Base-by-base conservation (phyloP, 2,888 invertebrate genomes). In the Chaitophorus viminalis region DNA sequence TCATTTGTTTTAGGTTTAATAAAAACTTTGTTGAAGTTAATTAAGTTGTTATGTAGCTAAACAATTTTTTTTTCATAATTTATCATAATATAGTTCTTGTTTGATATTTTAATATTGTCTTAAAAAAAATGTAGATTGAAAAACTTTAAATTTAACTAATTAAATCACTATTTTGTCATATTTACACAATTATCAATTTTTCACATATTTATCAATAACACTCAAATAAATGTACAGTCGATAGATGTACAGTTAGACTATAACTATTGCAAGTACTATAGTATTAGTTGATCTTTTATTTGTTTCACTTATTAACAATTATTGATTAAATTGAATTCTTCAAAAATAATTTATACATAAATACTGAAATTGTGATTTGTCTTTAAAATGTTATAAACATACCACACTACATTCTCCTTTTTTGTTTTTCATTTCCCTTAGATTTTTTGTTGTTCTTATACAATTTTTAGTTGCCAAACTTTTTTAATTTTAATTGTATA, bases 401-500 rank as follows among this genome's bases (percentile, higher is more conserved):
- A 39, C 39, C 11, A 39, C 65, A 84, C 14, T 83, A 60, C 60
- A 76, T 31, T 39, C 36, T 3, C 21, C 18, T 17, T 68, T 65
- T 29, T 52, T 21, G 39, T 65, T 84, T 82, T 74, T n/a, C n/a
- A 33, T 31, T 31, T n/a, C 11, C 36, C 33, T 54, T 82, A 54
- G 18, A 36, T 54, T 72, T 70, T 46, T 82, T 6, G n/a, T 21
- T 82, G 36, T 74, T 60, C 11, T n/a, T 83, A 36, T 74, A 36
- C 1, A n/a, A 60, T 74, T 60, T 74, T 60, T 74, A 65, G 82
- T 84, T 39, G 39, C 39, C 39, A 65, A 36, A 54, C 6, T n/a
- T 8, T 83, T 74, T 77, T 46, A 46, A 83, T 83, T 76, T 77
- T 76, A 85, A 68, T 65, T 60, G 29, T 83, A 21, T 77, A 76